Conservation (phyloP, 2,113 vertebrate genomes). For the Paradoxurus hermaphroditus region DNA sequence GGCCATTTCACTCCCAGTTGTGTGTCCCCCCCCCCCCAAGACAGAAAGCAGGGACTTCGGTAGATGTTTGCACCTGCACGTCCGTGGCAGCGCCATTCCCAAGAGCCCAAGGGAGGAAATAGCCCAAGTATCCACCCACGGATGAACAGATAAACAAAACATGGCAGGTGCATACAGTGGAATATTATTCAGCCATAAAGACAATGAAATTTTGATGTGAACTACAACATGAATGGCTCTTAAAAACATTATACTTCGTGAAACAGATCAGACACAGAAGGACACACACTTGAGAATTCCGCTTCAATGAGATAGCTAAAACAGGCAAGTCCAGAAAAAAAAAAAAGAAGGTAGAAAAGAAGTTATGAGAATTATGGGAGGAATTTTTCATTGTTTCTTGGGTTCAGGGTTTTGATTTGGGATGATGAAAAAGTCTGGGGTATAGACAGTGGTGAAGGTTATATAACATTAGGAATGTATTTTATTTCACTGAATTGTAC, state of each 20-base stretch:
- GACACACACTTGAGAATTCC: neutral
- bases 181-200: neutral
- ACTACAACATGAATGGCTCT: neutral
- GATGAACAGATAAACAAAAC: neutral
- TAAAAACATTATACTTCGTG: neutral
- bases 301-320: neutral
- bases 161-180: fast-evolving
- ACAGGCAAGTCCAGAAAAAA: neutral
- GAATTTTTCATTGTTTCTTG: neutral
- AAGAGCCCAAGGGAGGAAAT: neutral
- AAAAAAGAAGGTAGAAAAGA: neutral
- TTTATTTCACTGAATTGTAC: neutral
- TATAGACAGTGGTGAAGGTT: neutral
- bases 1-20: neutral
- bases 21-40: neutral
- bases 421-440: neutral
- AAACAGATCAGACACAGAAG: neutral
- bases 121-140: too few species aligned
- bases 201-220: neutral
- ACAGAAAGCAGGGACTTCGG: neutral
- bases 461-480: neutral
- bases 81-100: neutral
- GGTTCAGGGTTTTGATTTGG: neutral
- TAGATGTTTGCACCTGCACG: fast-evolving
- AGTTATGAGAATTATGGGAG: neutral